These are phyloP conservation scores for Toxotes lorentzi DNA, from an alignment of 2,797 vertebrate genomes.

Conservation along the genomic window DNA sequence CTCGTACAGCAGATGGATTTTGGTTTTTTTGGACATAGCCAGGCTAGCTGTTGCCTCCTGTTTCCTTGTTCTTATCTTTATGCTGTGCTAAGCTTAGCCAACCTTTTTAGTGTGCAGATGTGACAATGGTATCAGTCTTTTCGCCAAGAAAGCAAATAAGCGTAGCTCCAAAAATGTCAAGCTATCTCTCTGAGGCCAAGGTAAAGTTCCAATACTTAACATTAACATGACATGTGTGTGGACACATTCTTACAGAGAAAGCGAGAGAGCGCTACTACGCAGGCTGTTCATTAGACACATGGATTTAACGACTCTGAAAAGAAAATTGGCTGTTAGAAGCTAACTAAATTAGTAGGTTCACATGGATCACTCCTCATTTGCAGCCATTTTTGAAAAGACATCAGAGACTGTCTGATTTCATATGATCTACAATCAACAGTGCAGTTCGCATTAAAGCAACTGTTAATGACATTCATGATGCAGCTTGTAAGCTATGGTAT, in stretches of 20 bases:
- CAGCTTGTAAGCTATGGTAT: conserved; percentile 44
- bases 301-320: conserved; percentile 89
- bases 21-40: background rate
- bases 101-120: background rate
- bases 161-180: conserved; percentile 12
- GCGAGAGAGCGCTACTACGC: conserved; percentile 29
- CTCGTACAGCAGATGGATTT: background rate
- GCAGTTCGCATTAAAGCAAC: conserved; percentile 53
- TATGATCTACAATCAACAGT: conserved; percentile 68
- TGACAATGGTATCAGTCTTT: conserved; percentile 1
- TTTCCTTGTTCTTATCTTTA: background rate
- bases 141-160: background rate
- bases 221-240: conserved; percentile 39
- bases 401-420: conserved; percentile 76
- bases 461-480: conserved; percentile 67
- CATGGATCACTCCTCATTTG: conserved; percentile 81
- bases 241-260: conserved; percentile 12
- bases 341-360: conserved; percentile 90
- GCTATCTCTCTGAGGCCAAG: conserved; percentile 27
- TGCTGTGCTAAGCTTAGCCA: conserved; percentile 19
- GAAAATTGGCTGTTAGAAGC: conserved; percentile 87
- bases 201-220: conserved; percentile 14
- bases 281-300: conserved; percentile 85
- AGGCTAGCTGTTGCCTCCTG: background rate
- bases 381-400: conserved; percentile 78